Conservation (phyloP, 2,797 vertebrate species). For the Alcedo quadribrachys region DNA sequence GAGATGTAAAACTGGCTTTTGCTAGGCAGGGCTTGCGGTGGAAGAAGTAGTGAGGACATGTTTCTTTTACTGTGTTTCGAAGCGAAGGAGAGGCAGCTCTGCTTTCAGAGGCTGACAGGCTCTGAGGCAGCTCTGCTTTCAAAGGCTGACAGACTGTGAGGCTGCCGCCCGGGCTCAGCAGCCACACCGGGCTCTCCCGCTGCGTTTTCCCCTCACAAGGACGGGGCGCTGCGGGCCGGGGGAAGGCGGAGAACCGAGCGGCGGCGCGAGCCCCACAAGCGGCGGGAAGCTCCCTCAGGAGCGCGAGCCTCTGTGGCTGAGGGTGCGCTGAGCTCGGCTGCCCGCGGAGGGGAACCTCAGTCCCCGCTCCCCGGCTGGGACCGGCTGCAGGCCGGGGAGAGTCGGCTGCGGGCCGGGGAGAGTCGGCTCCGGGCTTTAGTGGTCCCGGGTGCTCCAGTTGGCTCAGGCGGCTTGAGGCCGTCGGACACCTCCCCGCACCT, state of each 20-base stretch:
- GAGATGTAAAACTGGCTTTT: not conserved
- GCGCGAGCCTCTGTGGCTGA: not conserved
- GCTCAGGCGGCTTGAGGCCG: no score
- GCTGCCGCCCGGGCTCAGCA: accelerated
- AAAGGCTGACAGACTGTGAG: no score
- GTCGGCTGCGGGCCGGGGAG: no score
- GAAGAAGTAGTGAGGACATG: not conserved
- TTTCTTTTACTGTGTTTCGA: not conserved
- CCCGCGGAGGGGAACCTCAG: no score
- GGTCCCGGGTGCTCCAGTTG: no score
- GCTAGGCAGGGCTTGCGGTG: not conserved
- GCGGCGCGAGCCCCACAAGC: no score
- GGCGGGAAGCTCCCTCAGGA: not conserved
- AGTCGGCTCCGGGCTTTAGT: accelerated
- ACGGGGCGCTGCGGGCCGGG: not conserved
- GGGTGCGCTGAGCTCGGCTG: not conserved
- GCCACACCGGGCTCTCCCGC: accelerated
- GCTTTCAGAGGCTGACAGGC: no score
- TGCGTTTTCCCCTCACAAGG: not conserved
- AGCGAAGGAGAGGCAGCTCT: not conserved
- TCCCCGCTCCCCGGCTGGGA: no score
- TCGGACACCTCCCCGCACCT: not conserved
- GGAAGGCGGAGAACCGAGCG: not conserved
- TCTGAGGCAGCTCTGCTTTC: no score
- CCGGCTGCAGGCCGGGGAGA: no score